Evolutionary conservation across 1,140 invertebrate genomes (phyloP).

Genomic region (Drosophila chauvacae): DNA sequence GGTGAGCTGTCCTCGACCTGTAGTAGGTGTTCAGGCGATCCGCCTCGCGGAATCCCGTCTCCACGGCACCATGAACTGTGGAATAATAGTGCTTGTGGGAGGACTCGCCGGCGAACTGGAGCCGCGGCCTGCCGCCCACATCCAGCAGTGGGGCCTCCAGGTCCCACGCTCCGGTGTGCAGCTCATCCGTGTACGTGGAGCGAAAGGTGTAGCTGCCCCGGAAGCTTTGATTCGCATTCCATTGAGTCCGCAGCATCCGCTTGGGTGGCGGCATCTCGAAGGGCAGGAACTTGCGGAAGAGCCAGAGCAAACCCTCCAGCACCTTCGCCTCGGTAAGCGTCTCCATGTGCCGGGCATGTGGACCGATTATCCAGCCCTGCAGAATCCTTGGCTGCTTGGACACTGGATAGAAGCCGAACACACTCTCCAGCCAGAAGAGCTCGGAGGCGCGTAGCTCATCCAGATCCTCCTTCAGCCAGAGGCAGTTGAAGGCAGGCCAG

Average conservation of each 20-base stretch:
- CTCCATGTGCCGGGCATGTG: conserved; percentile 87
- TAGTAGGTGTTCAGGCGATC: conserved; percentile 84
- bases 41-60: conserved; percentile 92
- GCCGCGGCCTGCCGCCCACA: conserved; percentile 85
- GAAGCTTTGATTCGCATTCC: conserved; percentile 89
- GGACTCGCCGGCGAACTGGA: conserved; percentile 91
- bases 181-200: conserved; percentile 86
- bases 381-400: conserved; percentile 89
- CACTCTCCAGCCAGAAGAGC: conserved; percentile 86
- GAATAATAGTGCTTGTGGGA: conserved; percentile 89
- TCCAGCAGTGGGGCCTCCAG: conserved; percentile 86
- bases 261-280: conserved; percentile 50
- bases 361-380: conserved; percentile 87
- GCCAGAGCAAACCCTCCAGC: conserved; percentile 82
- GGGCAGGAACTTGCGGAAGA: conserved; percentile 85
- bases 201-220: conserved; percentile 90
- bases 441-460: conserved; percentile 61
- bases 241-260: conserved; percentile 85
- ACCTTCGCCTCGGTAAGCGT: conserved; percentile 85
- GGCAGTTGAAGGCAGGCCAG: conserved; percentile 84
- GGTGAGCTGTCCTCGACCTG: conserved; percentile 35
- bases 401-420: conserved; percentile 88
- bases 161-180: conserved; percentile 85
- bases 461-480: conserved; percentile 86
- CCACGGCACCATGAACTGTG: conserved; percentile 92